phyloP scores from a whole-genome alignment of 2,888 invertebrate genomes.

The Andrena marginata region DNA sequence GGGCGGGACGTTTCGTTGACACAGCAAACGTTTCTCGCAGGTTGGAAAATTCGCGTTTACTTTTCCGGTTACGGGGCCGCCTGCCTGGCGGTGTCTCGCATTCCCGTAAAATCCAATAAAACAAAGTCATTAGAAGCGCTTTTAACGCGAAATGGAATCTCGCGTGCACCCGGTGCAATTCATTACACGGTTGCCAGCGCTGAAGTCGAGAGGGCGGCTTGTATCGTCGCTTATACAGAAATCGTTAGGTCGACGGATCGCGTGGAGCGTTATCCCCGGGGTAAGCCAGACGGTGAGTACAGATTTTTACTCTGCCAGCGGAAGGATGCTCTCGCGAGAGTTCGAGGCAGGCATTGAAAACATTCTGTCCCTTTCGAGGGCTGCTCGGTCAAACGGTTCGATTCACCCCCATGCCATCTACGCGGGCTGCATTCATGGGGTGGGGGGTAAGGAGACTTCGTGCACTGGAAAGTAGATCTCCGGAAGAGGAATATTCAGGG shows the following conservation, averaged over 20 bases:
- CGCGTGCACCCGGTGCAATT: slow-evolving; percentile 4
- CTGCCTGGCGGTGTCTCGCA: too few species aligned
- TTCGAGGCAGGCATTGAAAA: slow-evolving; percentile 50
- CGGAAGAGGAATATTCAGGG: slow-evolving; percentile 34
- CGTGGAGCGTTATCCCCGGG: slow-evolving; percentile 13
- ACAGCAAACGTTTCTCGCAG: not conserved
- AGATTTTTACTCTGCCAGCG: slow-evolving; percentile 32
- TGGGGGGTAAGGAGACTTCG: slow-evolving; percentile 27
- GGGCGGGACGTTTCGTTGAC: too few species aligned
- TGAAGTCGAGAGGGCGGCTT: not conserved
- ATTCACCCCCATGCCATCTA: slow-evolving; percentile 36
- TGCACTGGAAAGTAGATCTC: slow-evolving; percentile 50
- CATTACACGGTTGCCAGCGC: slow-evolving; percentile 6
- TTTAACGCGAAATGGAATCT: slow-evolving; percentile 14
- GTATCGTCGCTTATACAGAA: slow-evolving; percentile 15
- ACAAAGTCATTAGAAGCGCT: slow-evolving; percentile 21
- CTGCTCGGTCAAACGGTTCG: slow-evolving; percentile 33
- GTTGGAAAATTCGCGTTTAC: not conserved
- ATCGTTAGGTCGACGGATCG: slow-evolving; percentile 40
- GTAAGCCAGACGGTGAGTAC: slow-evolving; percentile 27
- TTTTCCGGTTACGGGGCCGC: not conserved
- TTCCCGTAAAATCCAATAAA: slow-evolving; percentile 4
- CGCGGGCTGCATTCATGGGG: slow-evolving; percentile 21
- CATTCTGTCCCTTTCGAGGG: slow-evolving; percentile 31
- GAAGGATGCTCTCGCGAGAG: slow-evolving; percentile 22